Base-by-base conservation (phyloP, 2,888 invertebrate genomes). In the Caenorhabditis sinica region DNA sequence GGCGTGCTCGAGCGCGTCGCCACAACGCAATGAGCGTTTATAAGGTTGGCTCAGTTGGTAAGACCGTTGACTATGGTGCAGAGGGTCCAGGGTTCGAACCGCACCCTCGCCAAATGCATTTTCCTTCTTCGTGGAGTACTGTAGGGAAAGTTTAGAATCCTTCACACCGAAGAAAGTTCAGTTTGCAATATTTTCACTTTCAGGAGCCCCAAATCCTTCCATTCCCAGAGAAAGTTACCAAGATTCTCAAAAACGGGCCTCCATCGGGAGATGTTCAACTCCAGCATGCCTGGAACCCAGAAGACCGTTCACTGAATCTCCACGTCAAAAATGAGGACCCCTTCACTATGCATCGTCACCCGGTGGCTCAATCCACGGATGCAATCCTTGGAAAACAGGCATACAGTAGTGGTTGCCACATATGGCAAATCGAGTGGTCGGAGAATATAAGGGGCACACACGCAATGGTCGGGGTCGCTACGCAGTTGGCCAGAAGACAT, bases 241-340 rank as follows among this genome's bases (percentile, higher is more conserved):
- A 36, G 9, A 36, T 36, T 36, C 33, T 36, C 33, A 36, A 36
- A 36, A 36, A 36, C 33, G 9, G 33, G 4, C 40, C 81, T 20
- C 86, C 87, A 2, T 83, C 89, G 23, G 20, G 49, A 43, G 65
- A 72, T 36, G 56, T 79, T 2, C 85, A 88, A 76, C 86, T 87
- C 43, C 53, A 71, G 28, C 88, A 89, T 60, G 86, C 90, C 83
- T 98, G 98, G 98, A 98, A 98, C 93, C 96, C 96, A 11, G 97
- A 97, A 89, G 98, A 98, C 94, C 93, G 97, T 93, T 97, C 97
- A 90, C 94, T 98, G 93, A 99, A 99, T 94, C 98, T 99, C 94
- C 98, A 98, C 94, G 98, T 99, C 89, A 98, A 98, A 94, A 98
- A 98, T 92, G 98, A 98, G 93, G 98, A 99, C 94, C 96, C 96